A percentile compares a stretch with the other conserved stretches of the same genome.
Evolutionary conservation across 2,888 invertebrate genomes (phyloP).

Genomic region (Rhagonycha lutea): DNA sequence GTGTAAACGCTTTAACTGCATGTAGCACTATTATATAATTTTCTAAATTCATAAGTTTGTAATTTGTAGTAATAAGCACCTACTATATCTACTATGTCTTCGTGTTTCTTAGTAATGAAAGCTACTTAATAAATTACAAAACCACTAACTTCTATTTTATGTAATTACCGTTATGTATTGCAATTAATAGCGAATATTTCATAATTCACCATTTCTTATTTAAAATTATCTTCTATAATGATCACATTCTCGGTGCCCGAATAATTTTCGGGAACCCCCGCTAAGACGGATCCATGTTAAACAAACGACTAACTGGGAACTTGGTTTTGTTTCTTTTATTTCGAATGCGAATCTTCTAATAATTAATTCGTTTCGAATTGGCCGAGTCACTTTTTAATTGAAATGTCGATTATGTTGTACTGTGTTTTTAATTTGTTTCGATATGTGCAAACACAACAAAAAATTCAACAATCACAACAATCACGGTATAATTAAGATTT

Average conservation of each 20-base stretch:
- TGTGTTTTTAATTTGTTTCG: not conserved
- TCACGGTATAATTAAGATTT: not conserved
- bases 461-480: not conserved
- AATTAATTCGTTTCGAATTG: not conserved
- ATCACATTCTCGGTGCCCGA: not conserved
- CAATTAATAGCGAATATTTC: not conserved
- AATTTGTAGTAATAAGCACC: not conserved
- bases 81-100: not conserved
- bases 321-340: not conserved
- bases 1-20: not conserved
- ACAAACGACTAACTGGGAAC: not conserved
- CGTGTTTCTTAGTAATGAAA: not conserved
- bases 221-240: not conserved
- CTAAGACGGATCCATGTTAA: not conserved
- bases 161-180: not conserved
- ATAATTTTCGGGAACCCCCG: not conserved
- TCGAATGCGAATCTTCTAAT: not conserved
- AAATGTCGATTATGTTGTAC: not conserved
- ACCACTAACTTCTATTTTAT: not conserved
- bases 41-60: not conserved
- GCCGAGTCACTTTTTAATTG: not conserved
- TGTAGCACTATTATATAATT: not conserved
- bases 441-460: not conserved
- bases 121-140: not conserved
- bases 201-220: not conserved